These are phyloP conservation scores for Salvator merianae DNA, from an alignment of 2,113 vertebrate species.

Conservation along the genomic window DNA sequence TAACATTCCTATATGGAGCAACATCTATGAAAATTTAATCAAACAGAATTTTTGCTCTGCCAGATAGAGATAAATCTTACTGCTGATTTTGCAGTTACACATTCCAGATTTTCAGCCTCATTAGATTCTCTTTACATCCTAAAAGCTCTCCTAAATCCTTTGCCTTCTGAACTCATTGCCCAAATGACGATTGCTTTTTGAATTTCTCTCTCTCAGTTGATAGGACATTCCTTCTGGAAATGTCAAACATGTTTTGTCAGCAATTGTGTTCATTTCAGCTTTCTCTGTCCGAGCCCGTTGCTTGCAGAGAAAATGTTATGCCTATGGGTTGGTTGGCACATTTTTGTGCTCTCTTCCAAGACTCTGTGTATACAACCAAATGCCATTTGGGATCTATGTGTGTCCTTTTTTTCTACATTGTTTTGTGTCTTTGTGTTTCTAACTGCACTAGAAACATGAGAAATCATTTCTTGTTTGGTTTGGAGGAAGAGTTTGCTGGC, in stretches of 20 bases:
- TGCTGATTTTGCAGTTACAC: conserved; percentile 46
- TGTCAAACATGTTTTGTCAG: conserved; percentile 50
- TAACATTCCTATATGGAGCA: conserved; percentile 37
- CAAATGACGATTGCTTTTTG: conserved; percentile 45
- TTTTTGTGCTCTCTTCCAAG: conserved; percentile 26
- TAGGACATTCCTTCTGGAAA: conserved; percentile 43
- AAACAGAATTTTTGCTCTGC: conserved; percentile 49
- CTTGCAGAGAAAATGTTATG: conserved; percentile 29
- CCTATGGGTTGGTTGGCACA: conserved; percentile 22
- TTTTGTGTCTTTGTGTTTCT: neutral
- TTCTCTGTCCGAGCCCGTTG: conserved; percentile 27
- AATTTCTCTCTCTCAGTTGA: conserved; percentile 18
- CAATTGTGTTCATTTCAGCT: conserved; percentile 49
- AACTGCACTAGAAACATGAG: neutral
- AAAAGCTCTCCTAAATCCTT: conserved; percentile 30
- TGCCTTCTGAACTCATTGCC: conserved; percentile 27
- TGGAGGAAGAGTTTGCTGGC: neutral
- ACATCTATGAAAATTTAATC: conserved; percentile 51
- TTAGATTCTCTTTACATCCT: conserved; percentile 31
- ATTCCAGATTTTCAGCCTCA: conserved; percentile 32
- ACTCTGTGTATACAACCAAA: neutral
- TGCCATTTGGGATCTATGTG: neutral
- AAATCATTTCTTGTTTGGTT: neutral
- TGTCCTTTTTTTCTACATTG: neutral
- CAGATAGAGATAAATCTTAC: conserved; percentile 54